These are phyloP conservation scores for Takifugu ocellatus DNA, from an alignment of 2,797 vertebrate species.

Conservation along the genomic window DNA sequence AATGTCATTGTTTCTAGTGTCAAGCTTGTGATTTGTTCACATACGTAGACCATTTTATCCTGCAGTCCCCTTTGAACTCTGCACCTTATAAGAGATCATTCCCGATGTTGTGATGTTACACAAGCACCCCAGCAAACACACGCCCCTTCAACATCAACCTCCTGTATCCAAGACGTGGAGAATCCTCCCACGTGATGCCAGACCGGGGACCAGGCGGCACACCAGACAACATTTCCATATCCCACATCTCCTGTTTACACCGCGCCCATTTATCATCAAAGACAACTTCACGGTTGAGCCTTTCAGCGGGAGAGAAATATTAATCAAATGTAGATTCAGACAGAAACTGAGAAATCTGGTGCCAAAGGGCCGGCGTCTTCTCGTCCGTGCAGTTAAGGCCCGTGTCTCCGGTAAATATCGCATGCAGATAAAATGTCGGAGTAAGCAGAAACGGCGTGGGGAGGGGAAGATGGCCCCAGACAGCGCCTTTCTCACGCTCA, in stretches of 20 bases:
- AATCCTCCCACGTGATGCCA: constrained; percentile 56
- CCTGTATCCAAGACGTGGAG: constrained; percentile 54
- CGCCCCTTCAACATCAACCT: constrained; percentile 38
- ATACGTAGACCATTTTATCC: constrained; percentile 22
- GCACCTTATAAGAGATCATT: constrained; percentile 48
- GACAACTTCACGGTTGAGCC: constrained; percentile 69
- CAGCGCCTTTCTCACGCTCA: constrained; percentile 55
- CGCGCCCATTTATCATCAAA: constrained; percentile 73
- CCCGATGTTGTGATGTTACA: constrained; percentile 19
- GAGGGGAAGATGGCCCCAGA: constrained; percentile 40
- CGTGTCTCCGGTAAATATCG: constrained; percentile 68
- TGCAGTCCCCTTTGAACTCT: constrained; percentile 30
- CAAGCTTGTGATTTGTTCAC: constrained; percentile 14
- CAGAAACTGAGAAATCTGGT: constrained; percentile 55
- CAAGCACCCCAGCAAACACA: constrained; percentile 12
- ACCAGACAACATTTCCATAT: constrained; percentile 75
- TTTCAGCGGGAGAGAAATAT: constrained; percentile 56
- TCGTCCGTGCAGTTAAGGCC: constrained; percentile 42
- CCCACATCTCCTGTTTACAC: constrained; percentile 71
- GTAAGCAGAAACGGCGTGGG: constrained; percentile 69
- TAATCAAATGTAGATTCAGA: constrained; percentile 71
- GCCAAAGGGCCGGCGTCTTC: constrained; percentile 39
- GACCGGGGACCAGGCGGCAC: constrained; percentile 47
- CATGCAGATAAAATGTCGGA: constrained; percentile 67
- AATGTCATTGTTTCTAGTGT: neutral